Evolutionary conservation across 2,797 vertebrate species (phyloP).

Genomic region (Dromococcyx pavoninus): DNA sequence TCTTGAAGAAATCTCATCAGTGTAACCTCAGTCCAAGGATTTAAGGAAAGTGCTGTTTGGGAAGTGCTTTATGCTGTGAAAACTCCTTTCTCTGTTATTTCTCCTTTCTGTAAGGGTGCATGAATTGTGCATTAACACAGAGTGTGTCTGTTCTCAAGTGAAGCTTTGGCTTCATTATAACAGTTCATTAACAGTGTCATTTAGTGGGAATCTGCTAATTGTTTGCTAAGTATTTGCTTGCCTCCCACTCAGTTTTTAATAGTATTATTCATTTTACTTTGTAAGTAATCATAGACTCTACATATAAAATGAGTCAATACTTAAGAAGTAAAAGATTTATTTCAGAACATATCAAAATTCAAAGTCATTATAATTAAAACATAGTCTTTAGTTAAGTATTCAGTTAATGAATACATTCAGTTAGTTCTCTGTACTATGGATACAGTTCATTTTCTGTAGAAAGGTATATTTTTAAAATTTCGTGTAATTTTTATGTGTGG

Average conservation of each 20-base stretch:
- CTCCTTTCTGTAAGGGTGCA: not conserved
- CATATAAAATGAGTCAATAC: constrained; percentile 8
- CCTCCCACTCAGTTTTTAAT: constrained; percentile 24
- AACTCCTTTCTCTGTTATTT: not conserved
- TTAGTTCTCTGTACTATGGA: not conserved
- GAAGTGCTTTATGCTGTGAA: not conserved
- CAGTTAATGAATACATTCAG: constrained; percentile 16
- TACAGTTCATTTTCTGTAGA: not conserved
- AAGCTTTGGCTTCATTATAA: not conserved
- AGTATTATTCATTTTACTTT: constrained; percentile 34
- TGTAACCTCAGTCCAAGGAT: not conserved
- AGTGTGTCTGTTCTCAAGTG: not conserved
- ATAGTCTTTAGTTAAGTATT: not conserved
- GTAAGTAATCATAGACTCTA: constrained; percentile 11
- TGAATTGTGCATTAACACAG: not conserved
- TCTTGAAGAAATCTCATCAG: not conserved
- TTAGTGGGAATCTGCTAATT: constrained; percentile 35
- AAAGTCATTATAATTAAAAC: not conserved
- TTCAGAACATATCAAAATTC: constrained; percentile 36
- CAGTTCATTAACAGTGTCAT: constrained; percentile 23
- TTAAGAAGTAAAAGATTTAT: not conserved
- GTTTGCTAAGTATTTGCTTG: constrained; percentile 42
- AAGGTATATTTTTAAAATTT: not conserved
- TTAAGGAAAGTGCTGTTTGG: not conserved
- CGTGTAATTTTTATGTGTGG: not conserved